Evolutionary conservation across 2,888 invertebrate genomes (phyloP).

Genomic region (Didymodactylos carnosus): DNA sequence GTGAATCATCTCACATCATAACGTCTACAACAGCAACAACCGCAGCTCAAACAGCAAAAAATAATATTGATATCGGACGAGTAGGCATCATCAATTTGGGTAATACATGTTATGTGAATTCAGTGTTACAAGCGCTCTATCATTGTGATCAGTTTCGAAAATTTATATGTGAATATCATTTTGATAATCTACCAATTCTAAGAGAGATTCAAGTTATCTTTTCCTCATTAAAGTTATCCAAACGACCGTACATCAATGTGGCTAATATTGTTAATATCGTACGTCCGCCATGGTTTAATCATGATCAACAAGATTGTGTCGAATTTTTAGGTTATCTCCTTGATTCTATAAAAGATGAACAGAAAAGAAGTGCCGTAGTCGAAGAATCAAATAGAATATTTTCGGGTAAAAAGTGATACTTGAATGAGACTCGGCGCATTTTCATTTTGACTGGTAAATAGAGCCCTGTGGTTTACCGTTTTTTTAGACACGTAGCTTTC

Average conservation of each 20-base stretch:
- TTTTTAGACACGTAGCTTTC: too few relatives aligned
- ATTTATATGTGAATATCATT: constrained; percentile 69
- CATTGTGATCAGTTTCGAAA: constrained; percentile 98
- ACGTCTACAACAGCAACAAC: too few relatives aligned
- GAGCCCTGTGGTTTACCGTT: too few relatives aligned
- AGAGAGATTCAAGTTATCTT: not conserved
- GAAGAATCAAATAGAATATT: too few relatives aligned
- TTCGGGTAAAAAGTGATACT: not conserved
- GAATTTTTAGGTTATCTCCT: constrained; percentile 45
- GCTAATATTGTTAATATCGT: constrained; percentile 35
- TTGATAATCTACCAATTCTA: not conserved
- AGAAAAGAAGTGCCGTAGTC: too few relatives aligned
- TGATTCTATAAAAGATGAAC: not conserved
- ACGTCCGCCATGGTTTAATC: constrained; percentile 56
- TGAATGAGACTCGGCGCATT: not conserved
- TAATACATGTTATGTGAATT: constrained; percentile 98
- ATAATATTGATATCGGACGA: too few relatives aligned
- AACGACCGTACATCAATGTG: not conserved
- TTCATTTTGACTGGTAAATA: too few relatives aligned
- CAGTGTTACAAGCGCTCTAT: constrained; percentile 92
- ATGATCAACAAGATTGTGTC: constrained; percentile 67
- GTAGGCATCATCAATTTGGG: constrained; percentile 66
- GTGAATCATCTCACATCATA: too few relatives aligned
- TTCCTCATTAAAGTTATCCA: not conserved
- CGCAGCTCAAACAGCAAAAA: too few relatives aligned